Conservation (phyloP, 2,888 invertebrate genomes). For the Achlya flavicornis region DNA sequence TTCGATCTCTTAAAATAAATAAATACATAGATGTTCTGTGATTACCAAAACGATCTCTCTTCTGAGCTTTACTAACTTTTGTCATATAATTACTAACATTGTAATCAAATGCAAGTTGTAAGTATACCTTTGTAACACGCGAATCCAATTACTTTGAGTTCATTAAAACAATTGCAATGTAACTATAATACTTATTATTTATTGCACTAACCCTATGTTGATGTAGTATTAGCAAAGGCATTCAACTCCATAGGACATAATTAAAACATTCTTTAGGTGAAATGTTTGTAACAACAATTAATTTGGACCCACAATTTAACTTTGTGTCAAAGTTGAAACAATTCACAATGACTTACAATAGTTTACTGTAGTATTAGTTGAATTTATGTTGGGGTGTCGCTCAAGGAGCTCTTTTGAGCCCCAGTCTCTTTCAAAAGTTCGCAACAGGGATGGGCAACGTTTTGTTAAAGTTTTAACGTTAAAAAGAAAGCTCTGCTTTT, state of each 20-base stretch:
- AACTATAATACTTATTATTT: not conserved
- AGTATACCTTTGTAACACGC: no score
- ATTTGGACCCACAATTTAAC: constrained; percentile 11
- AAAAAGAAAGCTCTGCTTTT: constrained; percentile 56
- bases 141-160: not conserved
- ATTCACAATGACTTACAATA: constrained; percentile 12
- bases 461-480: constrained; percentile 46
- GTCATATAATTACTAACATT: no score
- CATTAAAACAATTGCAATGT: not conserved
- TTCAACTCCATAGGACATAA: constrained; percentile 3
- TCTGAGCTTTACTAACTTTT: no score
- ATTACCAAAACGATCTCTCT: no score
- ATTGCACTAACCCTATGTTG: not conserved
- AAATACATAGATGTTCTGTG: no score
- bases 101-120: no score
- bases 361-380: constrained; percentile 14
- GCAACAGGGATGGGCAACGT: constrained; percentile 28
- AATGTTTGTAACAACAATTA: constrained; percentile 10
- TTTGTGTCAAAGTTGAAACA: constrained; percentile 13
- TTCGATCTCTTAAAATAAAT: no score
- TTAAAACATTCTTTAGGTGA: constrained; percentile 1
- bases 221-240: not conserved
- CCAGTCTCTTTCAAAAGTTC: constrained; percentile 34
- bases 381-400: constrained; percentile 19
- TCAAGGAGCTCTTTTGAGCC: constrained; percentile 27